Conservation (phyloP, 2,888 invertebrate species). For the Drosophila cracens region DNA sequence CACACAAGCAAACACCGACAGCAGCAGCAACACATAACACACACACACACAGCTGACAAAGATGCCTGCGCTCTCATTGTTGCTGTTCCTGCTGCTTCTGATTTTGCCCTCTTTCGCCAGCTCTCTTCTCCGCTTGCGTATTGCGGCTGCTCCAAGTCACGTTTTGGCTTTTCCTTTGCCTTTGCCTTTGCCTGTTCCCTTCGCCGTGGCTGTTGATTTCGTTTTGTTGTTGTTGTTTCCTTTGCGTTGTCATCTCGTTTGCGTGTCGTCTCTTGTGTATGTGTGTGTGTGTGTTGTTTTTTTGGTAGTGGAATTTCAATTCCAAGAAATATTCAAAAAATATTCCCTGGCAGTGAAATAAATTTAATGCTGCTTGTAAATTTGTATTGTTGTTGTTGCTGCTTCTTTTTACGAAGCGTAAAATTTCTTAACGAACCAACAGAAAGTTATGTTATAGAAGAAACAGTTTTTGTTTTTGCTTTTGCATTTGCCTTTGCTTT, state of each 20-base stretch:
- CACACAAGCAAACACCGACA: constrained; percentile 17
- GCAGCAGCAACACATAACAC: constrained; percentile 7
- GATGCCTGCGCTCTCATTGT: constrained; percentile 35
- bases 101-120: constrained; percentile 12
- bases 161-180: constrained; percentile 56
- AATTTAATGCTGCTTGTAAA: constrained; percentile 77
- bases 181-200: constrained; percentile 38
- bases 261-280: constrained; percentile 61
- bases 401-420: constrained; percentile 72
- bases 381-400: constrained; percentile 48
- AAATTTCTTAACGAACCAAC: constrained; percentile 79
- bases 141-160: constrained; percentile 70
- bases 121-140: constrained; percentile 23
- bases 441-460: constrained; percentile 70
- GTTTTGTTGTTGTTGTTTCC: constrained; percentile 59
- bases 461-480: constrained; percentile 43
- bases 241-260: constrained; percentile 79
- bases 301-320: constrained; percentile 68
- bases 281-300: constrained; percentile 21
- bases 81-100: constrained; percentile 20
- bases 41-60: constrained; percentile 50
- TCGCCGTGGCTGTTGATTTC: constrained; percentile 50
- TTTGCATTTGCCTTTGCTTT: constrained; percentile 46
- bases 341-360: constrained; percentile 76
- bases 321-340: constrained; percentile 80